Evolutionary conservation across 2,113 vertebrate species (phyloP), one percentile per base, ranked within the genome.

Genomic region (Oxyruncus cristatus): DNA sequence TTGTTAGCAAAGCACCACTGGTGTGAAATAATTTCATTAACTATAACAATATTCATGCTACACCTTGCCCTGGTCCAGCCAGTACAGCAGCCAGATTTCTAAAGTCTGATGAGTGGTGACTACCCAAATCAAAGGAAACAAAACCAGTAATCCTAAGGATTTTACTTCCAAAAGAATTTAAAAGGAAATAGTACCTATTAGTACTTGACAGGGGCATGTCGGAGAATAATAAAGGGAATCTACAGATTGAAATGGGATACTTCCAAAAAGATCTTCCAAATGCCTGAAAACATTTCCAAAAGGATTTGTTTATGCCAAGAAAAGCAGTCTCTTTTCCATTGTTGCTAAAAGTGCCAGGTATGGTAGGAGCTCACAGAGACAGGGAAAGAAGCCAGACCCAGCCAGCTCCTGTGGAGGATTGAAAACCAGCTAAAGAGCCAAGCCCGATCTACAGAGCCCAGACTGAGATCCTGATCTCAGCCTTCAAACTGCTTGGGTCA

Each of bases 141-240:
- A 94, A 78, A 2, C 9, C 3, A 91, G 50, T 46, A 78, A 66
- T 78, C 49, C 44, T 68, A 95, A 85, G 28, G 85, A 92, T 87
- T 96, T 95, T 85, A 56, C 55, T 93, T 94, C 74, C 59, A 75
- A 87, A 86, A 41, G 24, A 72, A 74, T 88, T 95, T 63, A 63
- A 73, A 83, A 37, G 26, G 61, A 84, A 94, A 68, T 14, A 21
- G 32, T 50, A 65, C 28, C 28, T 87, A 72, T 81, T 68, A 71
- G 47, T 44, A 37, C 35, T 79, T 76, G 63, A 79, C 49, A 90
- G 39, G 10, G 85, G 35, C 35, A 37, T 6, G 27, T 21, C 66
- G 2, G 5, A 76, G 42, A 88, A 77, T 80, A 85, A 66, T 4
- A 5, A 88, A 88, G 49, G 10, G 58, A 89, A 85, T 35, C 53